A percentile compares a stretch with the other conserved stretches of the same genome.
phyloP scores from a whole-genome alignment of 2,797 vertebrate genomes.

The Sebastes aleutianus region DNA sequence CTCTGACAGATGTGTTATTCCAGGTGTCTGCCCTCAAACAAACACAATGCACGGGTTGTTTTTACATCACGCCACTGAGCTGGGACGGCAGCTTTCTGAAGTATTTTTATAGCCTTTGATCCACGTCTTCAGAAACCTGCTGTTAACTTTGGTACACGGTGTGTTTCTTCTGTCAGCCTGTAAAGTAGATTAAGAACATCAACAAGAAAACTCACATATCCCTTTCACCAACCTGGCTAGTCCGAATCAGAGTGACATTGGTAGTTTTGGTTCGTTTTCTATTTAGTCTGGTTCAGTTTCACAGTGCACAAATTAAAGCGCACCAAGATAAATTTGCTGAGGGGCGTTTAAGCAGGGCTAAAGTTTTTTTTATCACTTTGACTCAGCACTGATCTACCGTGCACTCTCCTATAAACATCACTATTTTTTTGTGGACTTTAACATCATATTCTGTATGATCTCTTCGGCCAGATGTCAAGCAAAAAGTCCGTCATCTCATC shows the following conservation, averaged over 20 bases:
- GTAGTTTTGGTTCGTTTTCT: neutral
- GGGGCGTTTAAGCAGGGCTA: too few species aligned
- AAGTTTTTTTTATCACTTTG: too few species aligned
- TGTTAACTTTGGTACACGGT: conserved; percentile 33
- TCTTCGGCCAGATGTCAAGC: too few species aligned
- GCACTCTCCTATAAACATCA: too few species aligned
- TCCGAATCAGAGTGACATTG: neutral
- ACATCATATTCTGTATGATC: too few species aligned
- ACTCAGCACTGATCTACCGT: too few species aligned
- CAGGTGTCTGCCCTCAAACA: conserved; percentile 63
- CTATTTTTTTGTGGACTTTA: too few species aligned
- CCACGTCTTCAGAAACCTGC: conserved; percentile 40
- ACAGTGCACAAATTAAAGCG: too few species aligned
- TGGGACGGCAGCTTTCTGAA: conserved; percentile 52
- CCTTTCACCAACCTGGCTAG: neutral
- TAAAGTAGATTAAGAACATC: conserved; percentile 1
- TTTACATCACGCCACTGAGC: conserved; percentile 35
- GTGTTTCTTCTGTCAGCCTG: conserved; percentile 17
- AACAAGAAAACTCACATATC: neutral
- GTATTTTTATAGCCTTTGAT: conserved; percentile 56
- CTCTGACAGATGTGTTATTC: conserved; percentile 62
- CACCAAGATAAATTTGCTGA: too few species aligned
- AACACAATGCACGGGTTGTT: conserved; percentile 53
- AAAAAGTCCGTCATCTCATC: too few species aligned
- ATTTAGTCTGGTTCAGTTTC: neutral